Conservation (phyloP, 1,140 invertebrate species). For the Apis cerana region DNA sequence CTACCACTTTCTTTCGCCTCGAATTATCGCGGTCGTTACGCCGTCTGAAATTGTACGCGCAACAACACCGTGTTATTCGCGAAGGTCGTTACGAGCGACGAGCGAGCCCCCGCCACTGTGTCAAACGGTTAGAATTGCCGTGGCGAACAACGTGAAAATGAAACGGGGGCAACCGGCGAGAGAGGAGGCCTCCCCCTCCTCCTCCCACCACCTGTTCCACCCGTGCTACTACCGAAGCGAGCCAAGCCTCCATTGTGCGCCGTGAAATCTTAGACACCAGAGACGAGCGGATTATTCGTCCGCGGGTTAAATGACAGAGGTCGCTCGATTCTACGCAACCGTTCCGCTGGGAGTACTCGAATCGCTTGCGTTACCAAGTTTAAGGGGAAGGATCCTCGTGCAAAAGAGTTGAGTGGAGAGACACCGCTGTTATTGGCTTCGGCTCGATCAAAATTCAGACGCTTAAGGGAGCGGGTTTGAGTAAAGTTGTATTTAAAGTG, state of each 20-base stretch:
- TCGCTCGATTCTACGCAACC: neutral
- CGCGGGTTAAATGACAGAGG: conserved; percentile 28
- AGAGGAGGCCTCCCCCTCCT: neutral
- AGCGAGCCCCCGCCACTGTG: conserved; percentile 47
- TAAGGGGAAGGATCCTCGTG: neutral
- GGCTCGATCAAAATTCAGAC: too few relatives aligned
- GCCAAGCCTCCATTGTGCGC: conserved; percentile 40
- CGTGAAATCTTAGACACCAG: conserved; percentile 39
- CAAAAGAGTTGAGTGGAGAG: neutral
- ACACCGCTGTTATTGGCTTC: too few relatives aligned
- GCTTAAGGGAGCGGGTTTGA: too few relatives aligned
- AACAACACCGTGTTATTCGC: conserved; percentile 42
- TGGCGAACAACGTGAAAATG: conserved; percentile 56
- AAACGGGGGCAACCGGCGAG: conserved; percentile 55
- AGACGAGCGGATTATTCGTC: conserved; percentile 10
- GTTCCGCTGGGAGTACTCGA: neutral
- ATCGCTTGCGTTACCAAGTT: neutral
- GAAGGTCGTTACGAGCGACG: conserved; percentile 60
- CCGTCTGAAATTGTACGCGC: conserved; percentile 16
- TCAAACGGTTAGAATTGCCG: conserved; percentile 56
- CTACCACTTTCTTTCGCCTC: too few relatives aligned
- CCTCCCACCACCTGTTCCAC: neutral
- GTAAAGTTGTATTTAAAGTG: too few relatives aligned
- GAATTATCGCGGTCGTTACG: conserved; percentile 12
- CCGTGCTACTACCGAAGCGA: conserved; percentile 18